A percentile compares a stretch with the other conserved stretches of the same genome.
Evolutionary conservation across 2,113 vertebrate genomes (phyloP).

Genomic region (Lampris megalopsis): DNA sequence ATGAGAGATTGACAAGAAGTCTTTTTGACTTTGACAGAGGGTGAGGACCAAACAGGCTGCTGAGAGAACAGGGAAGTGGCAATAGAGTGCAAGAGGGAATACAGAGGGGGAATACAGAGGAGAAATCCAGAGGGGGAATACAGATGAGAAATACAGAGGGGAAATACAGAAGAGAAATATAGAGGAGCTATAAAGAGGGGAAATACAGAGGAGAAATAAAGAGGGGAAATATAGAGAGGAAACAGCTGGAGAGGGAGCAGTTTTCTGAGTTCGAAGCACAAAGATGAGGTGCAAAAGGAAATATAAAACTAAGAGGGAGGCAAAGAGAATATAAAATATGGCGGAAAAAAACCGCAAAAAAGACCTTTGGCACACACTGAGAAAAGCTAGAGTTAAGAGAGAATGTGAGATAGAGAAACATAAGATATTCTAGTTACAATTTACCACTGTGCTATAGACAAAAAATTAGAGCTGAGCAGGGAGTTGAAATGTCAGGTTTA

Average conservation of each 20-base stretch:
- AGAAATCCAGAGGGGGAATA: too few relatives aligned
- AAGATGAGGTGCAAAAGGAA: constrained; percentile 12
- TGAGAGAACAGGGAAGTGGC: not conserved
- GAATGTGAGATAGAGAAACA: constrained; percentile 23
- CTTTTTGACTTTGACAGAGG: not conserved
- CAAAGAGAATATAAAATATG: constrained; percentile 10
- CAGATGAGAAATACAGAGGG: too few relatives aligned
- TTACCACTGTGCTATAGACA: constrained; percentile 50
- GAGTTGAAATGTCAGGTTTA: constrained; percentile 74
- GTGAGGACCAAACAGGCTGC: not conserved
- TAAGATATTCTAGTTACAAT: constrained; percentile 42
- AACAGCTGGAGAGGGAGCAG: not conserved
- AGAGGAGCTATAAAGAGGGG: too few relatives aligned
- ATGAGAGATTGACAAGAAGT: constrained; percentile 7
- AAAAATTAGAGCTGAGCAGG: constrained; percentile 55
- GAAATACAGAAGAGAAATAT: too few relatives aligned
- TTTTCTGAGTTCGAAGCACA: not conserved
- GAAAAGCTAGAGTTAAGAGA: not conserved
- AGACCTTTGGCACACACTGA: not conserved
- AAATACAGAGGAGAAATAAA: too few relatives aligned
- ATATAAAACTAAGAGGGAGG: constrained; percentile 25
- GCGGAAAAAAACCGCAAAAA: not conserved
- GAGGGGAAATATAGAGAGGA: too few relatives aligned
- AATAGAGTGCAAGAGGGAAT: not conserved
- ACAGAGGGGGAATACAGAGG: too few relatives aligned